Base-by-base conservation (phyloP, 1,140 invertebrate species). In the Sesamia nonagrioides region DNA sequence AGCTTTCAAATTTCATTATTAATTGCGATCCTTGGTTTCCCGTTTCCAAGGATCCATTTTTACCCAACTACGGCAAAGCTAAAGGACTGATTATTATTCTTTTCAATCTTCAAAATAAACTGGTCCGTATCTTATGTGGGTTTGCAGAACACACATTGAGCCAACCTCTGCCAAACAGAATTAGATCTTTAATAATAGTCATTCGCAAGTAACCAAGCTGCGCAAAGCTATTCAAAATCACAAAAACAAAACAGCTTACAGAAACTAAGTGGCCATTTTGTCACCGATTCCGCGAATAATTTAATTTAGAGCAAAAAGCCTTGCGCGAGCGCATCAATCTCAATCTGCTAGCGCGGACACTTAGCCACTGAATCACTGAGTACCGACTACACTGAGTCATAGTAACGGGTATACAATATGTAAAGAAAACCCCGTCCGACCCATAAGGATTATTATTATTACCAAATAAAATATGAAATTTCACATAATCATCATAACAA, bases 241-340 rank as follows among this genome's bases (percentile, higher is more conserved):
- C n/a, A 68, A 66, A 77, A 77, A 54, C 17, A 77, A 35, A 68
- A 40, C 74, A 40, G 35, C 61, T 13, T 56, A 33, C 18, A 69
- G 15, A 69, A 33, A 54, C 50, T 72, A 61, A 80, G 61, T 80
- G 78, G 56, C 17, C 74, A 58, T 78, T 77, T 83, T 81, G 79
- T 77, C 68, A 63, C 61, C 60, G 76, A 81, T 81, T 81, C 79
- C 60, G 54, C 52, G 76, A 81, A 81, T 81, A 74, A 81, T 81
- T 81, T 73, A 74, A 78, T 81, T 81, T 77, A 78, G 76, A 82
- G 54, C 72, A 78, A 82, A 82, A 78, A 77, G 21, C 61, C 21
- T 17, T 48, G 45, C 71, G 74, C 9, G 35, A 42, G 66, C 45
- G 61, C 84, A 89, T 89, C 84, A 82, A 87, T 89, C 87, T 87